Evolutionary conservation across 2,113 vertebrate species (phyloP).

Genomic region (Petromus typicus): DNA sequence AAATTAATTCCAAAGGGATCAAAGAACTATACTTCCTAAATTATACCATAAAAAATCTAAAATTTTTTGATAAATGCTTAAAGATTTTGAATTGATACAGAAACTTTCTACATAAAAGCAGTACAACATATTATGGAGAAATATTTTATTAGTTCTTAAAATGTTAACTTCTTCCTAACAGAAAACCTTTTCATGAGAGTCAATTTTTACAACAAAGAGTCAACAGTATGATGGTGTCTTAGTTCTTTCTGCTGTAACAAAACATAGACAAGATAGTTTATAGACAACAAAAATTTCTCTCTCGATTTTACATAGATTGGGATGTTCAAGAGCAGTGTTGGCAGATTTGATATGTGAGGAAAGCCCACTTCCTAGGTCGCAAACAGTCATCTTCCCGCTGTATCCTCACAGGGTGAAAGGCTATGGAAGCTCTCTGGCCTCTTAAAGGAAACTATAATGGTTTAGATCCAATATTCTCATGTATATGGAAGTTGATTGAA

Average conservation of each 20-base stretch:
- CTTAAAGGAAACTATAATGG: neutral
- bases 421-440: neutral
- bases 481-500: neutral
- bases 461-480: neutral
- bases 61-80: neutral
- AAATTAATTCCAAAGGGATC: constrained; percentile 40
- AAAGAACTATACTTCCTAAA: neutral
- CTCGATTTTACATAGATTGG: neutral
- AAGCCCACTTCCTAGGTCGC: neutral
- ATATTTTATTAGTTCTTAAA: neutral
- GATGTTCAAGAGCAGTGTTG: neutral
- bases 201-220: neutral
- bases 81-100: neutral
- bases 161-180: neutral
- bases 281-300: neutral
- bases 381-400: neutral
- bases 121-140: neutral
- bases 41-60: neutral
- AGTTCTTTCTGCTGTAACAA: neutral
- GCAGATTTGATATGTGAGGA: neutral
- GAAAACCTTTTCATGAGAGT: neutral
- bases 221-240: neutral
- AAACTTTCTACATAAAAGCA: constrained; percentile 46
- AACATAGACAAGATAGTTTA: neutral
- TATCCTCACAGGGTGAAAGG: neutral